Percentiles rank a stretch among this genome's conserved stretches.
Conservation (phyloP, 2,113 vertebrate species). For the Sula dactylatra region DNA sequence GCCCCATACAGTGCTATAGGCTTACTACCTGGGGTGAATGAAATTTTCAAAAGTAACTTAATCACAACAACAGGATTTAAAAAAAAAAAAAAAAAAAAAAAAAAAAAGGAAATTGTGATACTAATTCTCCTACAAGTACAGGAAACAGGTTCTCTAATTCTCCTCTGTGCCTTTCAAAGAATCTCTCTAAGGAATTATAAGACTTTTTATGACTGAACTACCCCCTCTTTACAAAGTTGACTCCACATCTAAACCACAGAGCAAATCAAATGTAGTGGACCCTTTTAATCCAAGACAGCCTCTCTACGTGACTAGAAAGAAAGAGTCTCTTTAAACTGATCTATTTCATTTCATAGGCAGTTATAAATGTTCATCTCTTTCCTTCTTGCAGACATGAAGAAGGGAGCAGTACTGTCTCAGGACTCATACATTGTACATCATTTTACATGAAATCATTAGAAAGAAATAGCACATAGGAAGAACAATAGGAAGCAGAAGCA, state of each 20-base stretch:
- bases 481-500: neutral
- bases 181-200: neutral
- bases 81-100: too few relatives aligned
- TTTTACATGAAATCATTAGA: neutral
- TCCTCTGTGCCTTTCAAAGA: neutral
- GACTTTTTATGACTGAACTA: neutral
- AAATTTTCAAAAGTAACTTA: neutral
- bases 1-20: neutral
- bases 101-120: neutral
- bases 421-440: neutral
- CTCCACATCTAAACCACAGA: neutral
- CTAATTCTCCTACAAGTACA: neutral
- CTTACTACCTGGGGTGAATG: neutral
- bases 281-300: conserved; percentile 1
- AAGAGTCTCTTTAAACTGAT: neutral
- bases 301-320: neutral
- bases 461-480: neutral
- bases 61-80: neutral
- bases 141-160: neutral
- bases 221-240: neutral
- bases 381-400: neutral
- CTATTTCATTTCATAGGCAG: neutral
- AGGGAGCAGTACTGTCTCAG: neutral
- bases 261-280: conserved; percentile 8
- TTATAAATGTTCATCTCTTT: neutral